Conservation (phyloP, 1,140 invertebrate genomes). For the Steinernema feltiae region DNA sequence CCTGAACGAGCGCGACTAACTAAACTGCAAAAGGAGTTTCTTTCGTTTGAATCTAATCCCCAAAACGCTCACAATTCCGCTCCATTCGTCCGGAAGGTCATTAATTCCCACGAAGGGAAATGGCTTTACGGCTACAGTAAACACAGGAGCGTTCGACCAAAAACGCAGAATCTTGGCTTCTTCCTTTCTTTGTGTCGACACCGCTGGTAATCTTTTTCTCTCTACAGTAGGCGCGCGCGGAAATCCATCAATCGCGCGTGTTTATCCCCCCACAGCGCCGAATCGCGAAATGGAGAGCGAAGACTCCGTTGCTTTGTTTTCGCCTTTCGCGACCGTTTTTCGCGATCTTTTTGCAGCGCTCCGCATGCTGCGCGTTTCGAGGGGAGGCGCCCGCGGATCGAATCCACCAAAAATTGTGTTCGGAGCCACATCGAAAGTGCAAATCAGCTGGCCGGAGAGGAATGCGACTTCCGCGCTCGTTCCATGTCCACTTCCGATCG, state of each 20-base stretch:
- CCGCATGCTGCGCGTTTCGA: neutral
- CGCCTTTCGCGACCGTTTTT: neutral
- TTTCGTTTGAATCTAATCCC: no score
- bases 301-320: neutral
- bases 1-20: no score
- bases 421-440: neutral
- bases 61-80: no score
- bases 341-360: neutral
- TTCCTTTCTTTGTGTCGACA: no score
- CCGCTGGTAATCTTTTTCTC: no score
- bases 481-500: neutral
- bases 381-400: neutral
- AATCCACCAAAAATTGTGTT: neutral
- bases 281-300: neutral
- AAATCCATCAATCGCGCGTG: neutral
- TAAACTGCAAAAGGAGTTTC: no score
- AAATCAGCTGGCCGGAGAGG: conserved; percentile 3
- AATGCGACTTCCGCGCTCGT: neutral
- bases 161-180: no score
- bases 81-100: no score
- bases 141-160: no score
- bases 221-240: neutral
- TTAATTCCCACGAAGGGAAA: no score
- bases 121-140: no score
- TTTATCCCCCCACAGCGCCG: neutral